Evolutionary conservation across 2,113 vertebrate genomes (phyloP).

Genomic region (Thunnus thynnus): DNA sequence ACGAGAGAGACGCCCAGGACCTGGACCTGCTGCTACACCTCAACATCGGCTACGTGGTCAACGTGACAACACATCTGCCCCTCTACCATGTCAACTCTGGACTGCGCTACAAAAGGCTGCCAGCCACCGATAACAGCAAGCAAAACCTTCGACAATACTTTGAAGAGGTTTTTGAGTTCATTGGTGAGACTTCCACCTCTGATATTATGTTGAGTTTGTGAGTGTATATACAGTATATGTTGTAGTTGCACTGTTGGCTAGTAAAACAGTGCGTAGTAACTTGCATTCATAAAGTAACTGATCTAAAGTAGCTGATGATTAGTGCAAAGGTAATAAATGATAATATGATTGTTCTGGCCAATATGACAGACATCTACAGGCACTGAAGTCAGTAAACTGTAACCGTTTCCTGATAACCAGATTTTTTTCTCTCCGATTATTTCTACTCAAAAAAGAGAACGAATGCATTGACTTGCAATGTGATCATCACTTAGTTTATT

Average conservation of each 20-base stretch:
- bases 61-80: constrained; percentile 90
- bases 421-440: background rate
- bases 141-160: constrained; percentile 92
- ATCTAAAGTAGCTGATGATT: no score
- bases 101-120: constrained; percentile 88
- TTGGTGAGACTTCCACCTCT: constrained; percentile 78
- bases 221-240: background rate
- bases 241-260: no score
- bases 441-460: background rate
- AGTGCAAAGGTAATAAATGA: no score
- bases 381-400: background rate
- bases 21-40: constrained; percentile 85
- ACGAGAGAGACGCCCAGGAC: constrained; percentile 89
- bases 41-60: constrained; percentile 88
- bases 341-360: background rate
- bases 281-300: no score
- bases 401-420: background rate
- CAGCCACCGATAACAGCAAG: constrained; percentile 90
- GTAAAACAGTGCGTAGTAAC: no score
- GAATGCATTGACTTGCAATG: no score
- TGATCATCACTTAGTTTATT: background rate
- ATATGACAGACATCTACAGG: background rate
- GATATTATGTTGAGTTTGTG: background rate
- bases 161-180: constrained; percentile 91
- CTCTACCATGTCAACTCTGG: constrained; percentile 88